These are phyloP conservation scores for Danio rerio DNA, from an alignment of 2,113 vertebrate genomes.

Conservation along the genomic window GRCz12tu NC_133197.1:12638501-12639000, in stretches of 20 bases:
- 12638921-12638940: no score
- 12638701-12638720: background rate
- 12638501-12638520: background rate
- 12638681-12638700: background rate
- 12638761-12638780: background rate
- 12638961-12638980: no score
- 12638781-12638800: no score
- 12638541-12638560: conserved; percentile 22
- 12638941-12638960: no score
- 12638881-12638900: no score
- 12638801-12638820: no score
- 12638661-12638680: background rate
- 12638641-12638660: background rate
- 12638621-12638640: background rate
- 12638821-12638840: no score
- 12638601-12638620: conserved; percentile 12
- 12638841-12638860: no score
- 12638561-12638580: conserved; percentile 20
- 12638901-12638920: no score
- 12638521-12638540: conserved; percentile 20
- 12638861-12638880: no score
- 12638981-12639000: no score
- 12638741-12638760: background rate
- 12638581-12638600: background rate
- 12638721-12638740: background rate